Evolutionary conservation across 2,113 vertebrate species (phyloP), one percentile per base, ranked within the genome.

Genomic region (Zosterops borbonicus): DNA sequence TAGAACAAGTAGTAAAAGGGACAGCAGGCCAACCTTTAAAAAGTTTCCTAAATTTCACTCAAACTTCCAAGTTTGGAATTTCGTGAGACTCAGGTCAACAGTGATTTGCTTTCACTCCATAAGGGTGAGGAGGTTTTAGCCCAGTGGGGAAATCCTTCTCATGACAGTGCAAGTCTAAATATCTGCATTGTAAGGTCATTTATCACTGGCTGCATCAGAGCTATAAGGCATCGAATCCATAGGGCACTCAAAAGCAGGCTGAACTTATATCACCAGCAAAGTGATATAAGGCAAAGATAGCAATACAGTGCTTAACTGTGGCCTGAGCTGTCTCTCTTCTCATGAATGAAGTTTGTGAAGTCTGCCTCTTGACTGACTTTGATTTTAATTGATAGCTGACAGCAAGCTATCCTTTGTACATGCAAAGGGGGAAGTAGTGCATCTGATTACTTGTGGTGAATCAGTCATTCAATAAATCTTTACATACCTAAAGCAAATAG

Each of bases 401-500:
- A 84, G 53, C 5, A 9, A 74, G 33, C 31, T 89, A 55, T 39
- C 11, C 22, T 76, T 52, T 71, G 33, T 27, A 18, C 28, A 11
- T 37, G 19, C 24, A 46, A 64, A 59, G 14, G 1, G 9, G 17
- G 5, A 18, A 65, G 17, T n/a, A 35, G 44, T 33, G 56, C 31
- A 23, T 81, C 49, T 74, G 42, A 16, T 65, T 87, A 33, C 25
- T 6, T 18, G 19, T 79, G 56, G 14, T 18, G 33, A 83, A 83
- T 68, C 17, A 37, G 15, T 62, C 44, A 68, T 86, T 41, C 46
- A 53, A 65, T 24, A 56, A 68, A 75, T 24, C 12, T 94, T 86
- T 63, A 92, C 98, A 83, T 98, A 99, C 99, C 99, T 31, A 99
- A 75, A 11, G 35, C n/a, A 91, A 99, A 99, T 35, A 99, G 98